Conservation (phyloP, 2,113 vertebrate species). For the Oplegnathus fasciatus region DNA sequence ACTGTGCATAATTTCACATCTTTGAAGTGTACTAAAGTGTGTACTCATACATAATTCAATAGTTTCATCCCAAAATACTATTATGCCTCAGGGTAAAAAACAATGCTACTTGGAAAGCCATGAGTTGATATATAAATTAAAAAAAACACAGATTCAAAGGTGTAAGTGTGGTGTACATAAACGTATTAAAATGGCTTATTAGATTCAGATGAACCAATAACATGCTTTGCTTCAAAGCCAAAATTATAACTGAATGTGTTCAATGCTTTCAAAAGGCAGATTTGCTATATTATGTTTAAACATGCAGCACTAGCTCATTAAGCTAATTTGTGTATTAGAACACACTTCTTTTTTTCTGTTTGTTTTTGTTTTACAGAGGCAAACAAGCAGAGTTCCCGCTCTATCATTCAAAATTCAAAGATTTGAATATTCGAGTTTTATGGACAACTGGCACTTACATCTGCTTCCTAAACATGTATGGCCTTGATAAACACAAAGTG, state of each 20-base stretch:
- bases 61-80: constrained; percentile 4
- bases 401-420: not conserved
- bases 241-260: not conserved
- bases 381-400: not conserved
- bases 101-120: not conserved
- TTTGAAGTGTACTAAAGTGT: not conserved
- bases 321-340: not conserved
- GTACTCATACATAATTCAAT: constrained; percentile 12
- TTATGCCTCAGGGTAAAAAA: constrained; percentile 3
- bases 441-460: not conserved
- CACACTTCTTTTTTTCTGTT: not conserved
- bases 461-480: not conserved
- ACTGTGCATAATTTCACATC: not conserved
- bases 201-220: not conserved
- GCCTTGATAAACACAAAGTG: constrained; percentile 10
- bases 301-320: not conserved
- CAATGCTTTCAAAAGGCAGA: not conserved
- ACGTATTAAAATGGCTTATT: not conserved
- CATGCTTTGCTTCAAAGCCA: not conserved
- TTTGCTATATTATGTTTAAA: not conserved
- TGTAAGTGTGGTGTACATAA: not conserved
- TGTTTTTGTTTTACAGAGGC: not conserved
- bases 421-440: not conserved
- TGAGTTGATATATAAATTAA: not conserved
- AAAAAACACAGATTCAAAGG: not conserved